Evolutionary conservation across 2,113 vertebrate genomes (phyloP).

Genomic region (Rynchops niger): DNA sequence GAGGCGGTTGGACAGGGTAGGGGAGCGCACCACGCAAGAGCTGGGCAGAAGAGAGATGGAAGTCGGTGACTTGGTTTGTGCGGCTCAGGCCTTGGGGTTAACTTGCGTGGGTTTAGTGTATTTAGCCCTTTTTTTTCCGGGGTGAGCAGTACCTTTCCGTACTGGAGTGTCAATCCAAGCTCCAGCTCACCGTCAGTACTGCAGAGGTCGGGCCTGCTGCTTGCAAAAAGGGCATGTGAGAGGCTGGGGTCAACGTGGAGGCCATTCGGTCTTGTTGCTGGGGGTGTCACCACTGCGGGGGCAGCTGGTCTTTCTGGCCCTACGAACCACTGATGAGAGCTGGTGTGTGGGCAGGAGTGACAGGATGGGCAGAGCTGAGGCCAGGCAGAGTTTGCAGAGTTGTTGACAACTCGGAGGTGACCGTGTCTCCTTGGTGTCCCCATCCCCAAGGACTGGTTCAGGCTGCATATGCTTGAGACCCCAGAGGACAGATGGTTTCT

Average conservation of each 20-base stretch:
- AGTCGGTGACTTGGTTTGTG: not conserved
- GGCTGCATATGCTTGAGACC: not conserved
- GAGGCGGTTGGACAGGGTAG: not conserved
- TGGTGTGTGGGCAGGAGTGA: not conserved
- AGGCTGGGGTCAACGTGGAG: not conserved
- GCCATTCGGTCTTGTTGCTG: accelerated
- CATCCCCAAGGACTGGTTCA: accelerated
- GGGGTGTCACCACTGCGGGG: not conserved
- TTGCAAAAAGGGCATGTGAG: not conserved
- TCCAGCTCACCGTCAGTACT: not conserved
- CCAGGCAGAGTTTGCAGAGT: not conserved
- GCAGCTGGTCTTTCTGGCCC: not conserved
- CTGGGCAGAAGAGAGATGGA: not conserved
- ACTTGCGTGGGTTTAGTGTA: not conserved
- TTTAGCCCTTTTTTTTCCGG: not conserved
- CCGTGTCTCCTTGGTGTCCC: not conserved
- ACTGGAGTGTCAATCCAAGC: accelerated
- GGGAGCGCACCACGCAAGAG: accelerated
- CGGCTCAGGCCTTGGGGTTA: not conserved
- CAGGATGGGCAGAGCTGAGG: not conserved
- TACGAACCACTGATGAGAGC: accelerated
- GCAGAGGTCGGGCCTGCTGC: not conserved
- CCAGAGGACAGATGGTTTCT: not conserved
- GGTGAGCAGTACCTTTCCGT: not conserved
- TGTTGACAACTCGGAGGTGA: not conserved